A percentile compares a stretch with the other conserved stretches of the same genome.
Conservation (phyloP, 2,797 vertebrate species). For the Hippocampus kuda region DNA sequence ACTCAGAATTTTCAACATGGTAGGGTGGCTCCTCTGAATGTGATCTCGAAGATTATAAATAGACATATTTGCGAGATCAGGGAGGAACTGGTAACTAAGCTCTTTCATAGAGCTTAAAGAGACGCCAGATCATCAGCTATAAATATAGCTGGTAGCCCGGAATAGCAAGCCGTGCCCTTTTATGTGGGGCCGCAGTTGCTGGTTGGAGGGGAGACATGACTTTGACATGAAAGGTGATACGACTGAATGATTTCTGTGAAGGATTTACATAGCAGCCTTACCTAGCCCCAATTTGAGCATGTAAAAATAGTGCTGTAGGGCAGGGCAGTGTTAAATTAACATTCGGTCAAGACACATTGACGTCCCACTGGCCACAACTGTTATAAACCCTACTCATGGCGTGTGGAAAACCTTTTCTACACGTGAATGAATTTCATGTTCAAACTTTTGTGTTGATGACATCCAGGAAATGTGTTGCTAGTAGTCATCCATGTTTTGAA, state of each 20-base stretch:
- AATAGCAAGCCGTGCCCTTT: slow-evolving; percentile 61
- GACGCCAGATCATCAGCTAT: slow-evolving; percentile 48
- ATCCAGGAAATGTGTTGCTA: slow-evolving; percentile 10
- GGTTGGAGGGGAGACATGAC: slow-evolving; percentile 26
- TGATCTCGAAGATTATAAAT: slow-evolving; percentile 50
- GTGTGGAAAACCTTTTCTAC: slow-evolving; percentile 29
- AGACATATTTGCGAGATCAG: slow-evolving; percentile 43
- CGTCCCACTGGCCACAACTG: slow-evolving; percentile 41
- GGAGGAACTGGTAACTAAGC: slow-evolving; percentile 45
- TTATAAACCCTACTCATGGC: slow-evolving; percentile 38
- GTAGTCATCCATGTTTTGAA: slow-evolving; percentile 15
- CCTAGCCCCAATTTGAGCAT: slow-evolving; percentile 17
- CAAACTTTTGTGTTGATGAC: slow-evolving; percentile 12
- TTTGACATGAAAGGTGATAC: slow-evolving; percentile 30
- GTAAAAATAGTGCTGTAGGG: slow-evolving; percentile 23
- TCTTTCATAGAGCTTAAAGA: slow-evolving; percentile 50
- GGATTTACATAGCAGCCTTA: slow-evolving; percentile 26
- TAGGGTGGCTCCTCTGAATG: slow-evolving; percentile 32
- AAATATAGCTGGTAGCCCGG: slow-evolving; percentile 49
- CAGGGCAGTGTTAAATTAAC: slow-evolving; percentile 15
- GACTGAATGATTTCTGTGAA: slow-evolving; percentile 28
- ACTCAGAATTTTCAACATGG: slow-evolving; percentile 30
- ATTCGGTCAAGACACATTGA: slow-evolving; percentile 7
- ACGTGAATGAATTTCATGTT: slow-evolving; percentile 25
- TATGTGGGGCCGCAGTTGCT: slow-evolving; percentile 42